A percentile compares a stretch with the other conserved stretches of the same genome.
These are phyloP conservation scores for Hippasteria phrygiana DNA, from an alignment of 53 echinoderm and acorn worm species.

Conservation along the genomic window DNA sequence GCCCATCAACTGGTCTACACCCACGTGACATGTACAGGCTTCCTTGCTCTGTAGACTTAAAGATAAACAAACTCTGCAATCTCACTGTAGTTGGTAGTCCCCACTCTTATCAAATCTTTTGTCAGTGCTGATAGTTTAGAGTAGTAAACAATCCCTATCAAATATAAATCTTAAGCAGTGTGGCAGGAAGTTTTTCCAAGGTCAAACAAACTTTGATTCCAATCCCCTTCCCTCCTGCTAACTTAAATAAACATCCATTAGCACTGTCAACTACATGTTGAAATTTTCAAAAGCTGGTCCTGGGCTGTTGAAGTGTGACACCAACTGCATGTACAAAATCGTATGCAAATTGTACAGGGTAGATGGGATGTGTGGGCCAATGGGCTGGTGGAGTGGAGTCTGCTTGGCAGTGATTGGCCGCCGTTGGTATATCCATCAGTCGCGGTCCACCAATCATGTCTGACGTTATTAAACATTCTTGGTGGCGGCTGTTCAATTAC, in stretches of 20 bases:
- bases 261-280: neutral
- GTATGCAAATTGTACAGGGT: neutral
- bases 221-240: neutral
- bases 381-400: neutral
- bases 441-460: conserved; percentile 50
- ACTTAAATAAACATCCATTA: conserved; percentile 15
- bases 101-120: neutral
- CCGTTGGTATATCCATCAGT: conserved; percentile 32
- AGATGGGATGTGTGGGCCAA: conserved; percentile 18
- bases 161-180: neutral
- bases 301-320: too few relatives aligned
- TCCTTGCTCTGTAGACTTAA: too few relatives aligned
- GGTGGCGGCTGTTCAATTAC: neutral
- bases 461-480: conserved; percentile 3
- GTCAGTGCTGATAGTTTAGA: neutral
- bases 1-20: too few relatives aligned
- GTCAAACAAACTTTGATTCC: neutral
- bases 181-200: neutral
- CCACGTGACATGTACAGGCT: too few relatives aligned
- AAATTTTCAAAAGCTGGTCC: neutral
- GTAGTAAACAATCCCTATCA: neutral
- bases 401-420: conserved; percentile 17
- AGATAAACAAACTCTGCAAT: too few relatives aligned
- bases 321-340: neutral
- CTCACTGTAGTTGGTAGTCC: neutral